Conservation (phyloP, 2,113 vertebrate genomes). For the Capreolus pygargus region DNA sequence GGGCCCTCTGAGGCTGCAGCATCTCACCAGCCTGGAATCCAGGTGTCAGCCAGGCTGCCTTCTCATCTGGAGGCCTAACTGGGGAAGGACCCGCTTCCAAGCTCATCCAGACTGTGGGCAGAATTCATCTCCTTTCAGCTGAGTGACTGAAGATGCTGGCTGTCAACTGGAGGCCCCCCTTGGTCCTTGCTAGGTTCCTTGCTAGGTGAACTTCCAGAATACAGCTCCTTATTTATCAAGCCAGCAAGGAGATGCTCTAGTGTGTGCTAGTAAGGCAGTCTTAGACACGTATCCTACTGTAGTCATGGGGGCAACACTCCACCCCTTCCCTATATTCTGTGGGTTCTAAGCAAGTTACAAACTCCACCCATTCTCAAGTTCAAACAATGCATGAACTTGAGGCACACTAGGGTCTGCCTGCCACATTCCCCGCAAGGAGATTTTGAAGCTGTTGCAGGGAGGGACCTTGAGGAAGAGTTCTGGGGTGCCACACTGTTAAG, state of each 20-base stretch:
- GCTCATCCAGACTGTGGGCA: not conserved
- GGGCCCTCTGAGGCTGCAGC: not conserved
- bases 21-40: not conserved
- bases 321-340: not conserved
- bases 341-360: not conserved
- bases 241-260: not conserved
- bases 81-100: not conserved
- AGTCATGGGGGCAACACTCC: not conserved
- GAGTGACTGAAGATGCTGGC: not conserved
- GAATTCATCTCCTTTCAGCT: not conserved
- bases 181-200: not conserved
- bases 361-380: not conserved
- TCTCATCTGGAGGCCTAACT: not conserved
- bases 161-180: not conserved
- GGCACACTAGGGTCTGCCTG: not conserved
- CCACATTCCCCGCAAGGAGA: not conserved
- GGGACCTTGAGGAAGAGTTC: not conserved
- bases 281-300: accelerated
- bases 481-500: too few species aligned
- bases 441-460: not conserved
- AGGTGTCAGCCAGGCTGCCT: accelerated
- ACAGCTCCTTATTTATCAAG: not conserved
- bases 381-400: not conserved
- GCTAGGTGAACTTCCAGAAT: not conserved
- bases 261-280: not conserved